These are phyloP conservation scores for Orientallactaga bullata DNA, from an alignment of 2,113 vertebrate species.

Conservation along the genomic window DNA sequence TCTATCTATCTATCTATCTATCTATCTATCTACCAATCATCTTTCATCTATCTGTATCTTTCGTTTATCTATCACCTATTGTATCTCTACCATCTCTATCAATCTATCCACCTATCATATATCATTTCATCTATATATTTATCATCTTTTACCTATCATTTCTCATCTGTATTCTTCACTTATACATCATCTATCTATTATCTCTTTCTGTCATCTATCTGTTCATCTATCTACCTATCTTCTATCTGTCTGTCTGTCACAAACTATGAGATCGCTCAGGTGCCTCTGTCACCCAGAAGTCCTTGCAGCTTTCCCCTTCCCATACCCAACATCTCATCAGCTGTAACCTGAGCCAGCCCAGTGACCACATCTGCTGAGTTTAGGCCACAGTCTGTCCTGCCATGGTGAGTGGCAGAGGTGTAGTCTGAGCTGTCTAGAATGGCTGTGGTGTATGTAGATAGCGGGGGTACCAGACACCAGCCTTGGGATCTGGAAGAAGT, in stretches of 20 bases:
- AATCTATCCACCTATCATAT: neutral
- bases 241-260: neutral
- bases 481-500: neutral
- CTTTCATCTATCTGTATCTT: neutral
- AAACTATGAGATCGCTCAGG: neutral
- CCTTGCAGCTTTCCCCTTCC: neutral
- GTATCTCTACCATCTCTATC: neutral
- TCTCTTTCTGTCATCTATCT: neutral
- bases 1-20: neutral
- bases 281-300: neutral
- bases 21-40: neutral
- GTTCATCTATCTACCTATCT: neutral
- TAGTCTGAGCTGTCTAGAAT: neutral
- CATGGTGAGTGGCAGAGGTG: neutral
- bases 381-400: neutral
- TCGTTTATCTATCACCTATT: neutral
- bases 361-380: neutral
- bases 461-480: neutral
- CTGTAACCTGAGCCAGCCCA: neutral
- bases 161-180: too few species aligned
- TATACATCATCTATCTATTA: too few species aligned
- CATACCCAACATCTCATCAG: neutral
- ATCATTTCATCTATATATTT: neutral
- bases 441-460: neutral
- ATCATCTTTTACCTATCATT: neutral